Evolutionary conservation across 2,113 vertebrate species (phyloP).

Genomic region (Crotalus tigris): DNA sequence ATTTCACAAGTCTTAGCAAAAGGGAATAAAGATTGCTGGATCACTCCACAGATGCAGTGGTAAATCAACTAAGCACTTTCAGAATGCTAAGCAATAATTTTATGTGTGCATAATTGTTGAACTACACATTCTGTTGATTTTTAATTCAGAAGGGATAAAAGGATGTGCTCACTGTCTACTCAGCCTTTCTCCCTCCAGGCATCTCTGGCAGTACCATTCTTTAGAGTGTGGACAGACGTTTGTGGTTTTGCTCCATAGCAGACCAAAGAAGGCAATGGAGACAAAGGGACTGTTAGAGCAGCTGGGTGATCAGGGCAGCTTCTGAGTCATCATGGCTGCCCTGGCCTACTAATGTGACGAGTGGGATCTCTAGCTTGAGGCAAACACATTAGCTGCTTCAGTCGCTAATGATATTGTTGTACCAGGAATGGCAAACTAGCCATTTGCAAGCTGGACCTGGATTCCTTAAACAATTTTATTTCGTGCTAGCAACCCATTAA

Average conservation of each 20-base stretch:
- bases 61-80: neutral
- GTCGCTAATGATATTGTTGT: neutral
- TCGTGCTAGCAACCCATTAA: neutral
- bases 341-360: neutral
- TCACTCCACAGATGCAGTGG: neutral
- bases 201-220: neutral
- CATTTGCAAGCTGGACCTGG: neutral
- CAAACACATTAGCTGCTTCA: neutral
- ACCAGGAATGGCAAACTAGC: neutral
- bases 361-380: neutral
- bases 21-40: neutral
- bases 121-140: neutral
- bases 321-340: neutral
- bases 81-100: neutral
- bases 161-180: neutral
- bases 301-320: neutral
- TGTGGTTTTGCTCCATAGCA: neutral
- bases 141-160: neutral
- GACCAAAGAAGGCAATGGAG: neutral
- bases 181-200: neutral
- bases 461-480: neutral
- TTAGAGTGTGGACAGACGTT: neutral
- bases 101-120: neutral
- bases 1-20: neutral
- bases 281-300: neutral